Evolutionary conservation across 2,113 vertebrate genomes (phyloP), one percentile per base, ranked within the genome.

Genomic region (Ophiodon elongatus): DNA sequence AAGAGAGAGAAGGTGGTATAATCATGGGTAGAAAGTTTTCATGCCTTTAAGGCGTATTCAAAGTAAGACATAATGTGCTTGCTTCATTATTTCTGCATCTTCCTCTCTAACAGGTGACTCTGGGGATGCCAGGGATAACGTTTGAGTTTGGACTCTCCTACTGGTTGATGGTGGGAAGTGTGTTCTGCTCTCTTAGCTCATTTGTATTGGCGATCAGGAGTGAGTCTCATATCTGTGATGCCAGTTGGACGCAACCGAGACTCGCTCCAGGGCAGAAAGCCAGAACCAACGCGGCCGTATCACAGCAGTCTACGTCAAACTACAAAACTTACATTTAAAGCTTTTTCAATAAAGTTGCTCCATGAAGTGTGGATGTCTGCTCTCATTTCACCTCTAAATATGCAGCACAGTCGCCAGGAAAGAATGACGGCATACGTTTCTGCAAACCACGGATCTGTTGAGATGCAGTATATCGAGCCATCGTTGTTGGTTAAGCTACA

Each of bases 171-270:
- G 50, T 74, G 56, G 69, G 62, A 74, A 66, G 45, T 45, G 57
- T 70, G 57, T 19, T 74, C 59, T 66, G 73, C 70, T 62, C 33
- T 64, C 50, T 75, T 56, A 33, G 70, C 37, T 74, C 78, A 33
- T 50, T 63, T 64, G 14, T n/a, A 13, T 1, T 65, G 29, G 8
- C 39, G 59, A 10, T 71, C 52, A 45, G 57, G n/a, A 50, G 72
- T 21, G 52, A 21, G 27, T 39, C 33, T 54, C 27, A 9, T 25
- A 47, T 47, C 59, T 39, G 37, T 57, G 29, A 69, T 47, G 23
- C 27, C 47, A 25, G 54, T 31, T 13, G 10, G 25, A 35, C 1
- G 31, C 29, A 17, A 43, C 13, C 5, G 21, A 33, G 37, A 4
- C 19, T 25, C 2, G 1, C 29, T 78, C 23, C 27, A 11, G 52